Base-by-base conservation (phyloP, 2,797 vertebrate species). In the Phrynocephalus guinanensis region DNA sequence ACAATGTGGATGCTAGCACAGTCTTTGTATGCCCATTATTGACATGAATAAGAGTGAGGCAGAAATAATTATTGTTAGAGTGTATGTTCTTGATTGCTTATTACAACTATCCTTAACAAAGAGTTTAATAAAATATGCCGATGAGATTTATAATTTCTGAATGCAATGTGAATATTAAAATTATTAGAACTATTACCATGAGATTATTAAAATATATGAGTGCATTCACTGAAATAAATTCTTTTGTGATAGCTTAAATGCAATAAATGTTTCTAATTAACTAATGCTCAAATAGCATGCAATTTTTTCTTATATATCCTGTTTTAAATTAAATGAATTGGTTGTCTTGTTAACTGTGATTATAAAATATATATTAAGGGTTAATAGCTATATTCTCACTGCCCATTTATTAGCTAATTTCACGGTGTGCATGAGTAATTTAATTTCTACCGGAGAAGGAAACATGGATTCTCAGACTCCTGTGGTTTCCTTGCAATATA, bases 221-320 rank as follows among this genome's bases (percentile, higher is more conserved):
- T 79, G 6, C 30, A n/a, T 91, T 90, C 26, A 73, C 60, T 91
- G 81, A 91, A 95, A 89, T 92, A 80, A 0, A 0, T 60, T 89
- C 85, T 82, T 82, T 88, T 90, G 26, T 92, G 73, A 16, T 60
- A 52, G 33, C 91, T 94, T 93, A 93, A 92, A 91, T 72, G 83
- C 79, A 91, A 80, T 91, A 93, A 93, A 92, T 90, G 82, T 71
- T 89, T 92, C 84, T 91, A 90, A 93, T 94, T 93, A 91, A 67
- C 85, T 90, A 88, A 84, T 84, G 91, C 87, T 86, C 89, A 50
- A 90, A 91, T 90, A 93, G 80, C 0, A 0, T 85, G 60, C 76
- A 86, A 87, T 33, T 90, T 93, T 92, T 88, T 90, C 76, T 88
- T 90, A 3, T 83, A 84, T 89, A 13, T 75, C 86, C 82, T 80